phyloP scores from a whole-genome alignment of 2,888 invertebrate genomes.

The Cheilosia scutellata region DNA sequence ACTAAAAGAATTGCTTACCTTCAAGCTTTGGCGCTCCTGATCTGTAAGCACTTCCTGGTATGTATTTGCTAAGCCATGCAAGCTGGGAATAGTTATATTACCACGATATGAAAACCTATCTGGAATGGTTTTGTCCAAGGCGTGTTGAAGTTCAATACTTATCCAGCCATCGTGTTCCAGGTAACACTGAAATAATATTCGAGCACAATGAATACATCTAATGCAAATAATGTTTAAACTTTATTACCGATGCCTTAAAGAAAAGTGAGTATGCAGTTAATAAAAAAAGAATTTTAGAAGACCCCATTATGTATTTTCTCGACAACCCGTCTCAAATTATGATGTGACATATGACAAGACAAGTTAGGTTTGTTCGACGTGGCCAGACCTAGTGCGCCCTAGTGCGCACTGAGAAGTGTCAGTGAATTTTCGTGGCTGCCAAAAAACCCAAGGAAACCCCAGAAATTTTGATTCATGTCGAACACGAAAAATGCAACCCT shows the following conservation, averaged over 20 bases:
- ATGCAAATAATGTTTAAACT: background rate
- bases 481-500: too few species aligned
- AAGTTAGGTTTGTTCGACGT: too few species aligned
- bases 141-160: conserved; percentile 89
- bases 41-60: conserved; percentile 87
- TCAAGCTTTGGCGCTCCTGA: conserved; percentile 86
- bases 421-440: too few species aligned
- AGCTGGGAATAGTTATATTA: conserved; percentile 89
- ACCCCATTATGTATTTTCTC: conserved; percentile 8
- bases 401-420: too few species aligned
- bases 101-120: conserved; percentile 88
- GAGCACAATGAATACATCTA: background rate
- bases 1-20: conserved; percentile 82
- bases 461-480: too few species aligned
- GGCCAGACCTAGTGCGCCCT: too few species aligned
- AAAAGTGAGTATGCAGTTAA: conserved; percentile 37
- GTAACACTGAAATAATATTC: conserved; percentile 84
- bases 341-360: too few species aligned
- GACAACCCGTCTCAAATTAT: too few species aligned
- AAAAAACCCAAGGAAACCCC: too few species aligned
- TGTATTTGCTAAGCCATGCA: conserved; percentile 87
- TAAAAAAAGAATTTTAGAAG: conserved; percentile 27
- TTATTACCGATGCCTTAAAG: conserved; percentile 40
- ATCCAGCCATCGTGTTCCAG: conserved; percentile 91
- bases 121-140: conserved; percentile 85